A percentile compares a stretch with the other conserved stretches of the same genome.
Evolutionary conservation across 2,113 vertebrate genomes (phyloP).

Genomic region (Galeopterus variegatus): DNA sequence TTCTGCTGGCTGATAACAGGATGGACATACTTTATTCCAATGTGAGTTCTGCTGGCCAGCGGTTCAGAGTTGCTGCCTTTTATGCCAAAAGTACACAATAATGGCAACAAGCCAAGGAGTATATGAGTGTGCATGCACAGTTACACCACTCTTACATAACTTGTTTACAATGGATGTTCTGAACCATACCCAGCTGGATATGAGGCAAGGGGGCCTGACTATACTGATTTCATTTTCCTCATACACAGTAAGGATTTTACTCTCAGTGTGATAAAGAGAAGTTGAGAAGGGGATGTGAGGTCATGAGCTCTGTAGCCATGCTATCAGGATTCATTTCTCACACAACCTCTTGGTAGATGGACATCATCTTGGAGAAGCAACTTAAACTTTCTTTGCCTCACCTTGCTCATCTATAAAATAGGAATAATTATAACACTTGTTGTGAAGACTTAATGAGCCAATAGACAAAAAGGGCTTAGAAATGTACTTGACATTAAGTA

Average conservation of each 20-base stretch:
- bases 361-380: neutral
- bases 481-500: constrained; percentile 27
- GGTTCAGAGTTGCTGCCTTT: no score
- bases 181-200: no score
- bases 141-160: no score
- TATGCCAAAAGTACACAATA: no score
- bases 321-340: neutral
- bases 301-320: neutral
- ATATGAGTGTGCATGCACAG: no score
- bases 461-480: neutral
- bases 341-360: neutral
- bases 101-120: no score
- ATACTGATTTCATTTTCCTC: no score
- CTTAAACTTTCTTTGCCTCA: constrained; percentile 2
- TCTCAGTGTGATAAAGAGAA: neutral
- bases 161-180: no score
- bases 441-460: constrained; percentile 22
- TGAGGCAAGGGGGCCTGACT: no score
- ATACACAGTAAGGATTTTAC: neutral
- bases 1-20: no score
- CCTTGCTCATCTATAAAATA: neutral
- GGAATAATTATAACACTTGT: neutral
- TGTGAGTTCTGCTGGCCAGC: no score
- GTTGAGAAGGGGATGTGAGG: neutral
- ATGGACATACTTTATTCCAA: no score